These are phyloP conservation scores for Agriotes lineatus DNA, from an alignment of 2,888 invertebrate species.

Conservation along the genomic window DNA sequence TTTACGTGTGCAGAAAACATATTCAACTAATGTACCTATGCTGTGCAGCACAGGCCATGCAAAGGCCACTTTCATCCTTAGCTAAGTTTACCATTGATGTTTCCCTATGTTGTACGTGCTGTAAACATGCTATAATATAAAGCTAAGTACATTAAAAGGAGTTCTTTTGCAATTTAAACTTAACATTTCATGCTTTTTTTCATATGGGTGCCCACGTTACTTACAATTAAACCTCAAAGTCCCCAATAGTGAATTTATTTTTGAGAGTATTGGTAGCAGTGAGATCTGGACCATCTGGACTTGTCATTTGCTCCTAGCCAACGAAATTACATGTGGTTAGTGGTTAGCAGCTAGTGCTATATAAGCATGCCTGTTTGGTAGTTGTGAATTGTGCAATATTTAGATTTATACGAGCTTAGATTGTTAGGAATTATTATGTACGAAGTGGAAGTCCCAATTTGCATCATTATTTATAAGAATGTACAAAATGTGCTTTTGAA, in stretches of 20 bases:
- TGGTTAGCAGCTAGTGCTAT: constrained; percentile 23
- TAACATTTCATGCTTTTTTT: background rate
- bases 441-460: too few relatives aligned
- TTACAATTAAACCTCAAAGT: constrained; percentile 77
- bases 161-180: background rate
- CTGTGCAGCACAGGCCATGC: too few relatives aligned
- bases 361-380: constrained; percentile 5
- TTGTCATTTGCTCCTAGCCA: constrained; percentile 65
- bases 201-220: constrained; percentile 7
- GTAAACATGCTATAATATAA: too few relatives aligned
- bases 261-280: constrained; percentile 66
- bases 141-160: background rate
- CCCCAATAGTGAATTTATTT: constrained; percentile 79
- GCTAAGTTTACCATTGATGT: too few relatives aligned
- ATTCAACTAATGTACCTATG: too few relatives aligned
- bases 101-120: too few relatives aligned
- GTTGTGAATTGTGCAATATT: background rate
- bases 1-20: too few relatives aligned
- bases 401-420: too few relatives aligned
- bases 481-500: too few relatives aligned
- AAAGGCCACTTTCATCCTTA: too few relatives aligned
- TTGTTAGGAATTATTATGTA: too few relatives aligned
- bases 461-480: too few relatives aligned
- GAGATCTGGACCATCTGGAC: constrained; percentile 65
- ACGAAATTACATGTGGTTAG: constrained; percentile 48